These are phyloP conservation scores for Sarcophaga rosellei DNA, from an alignment of 2,888 invertebrate species.

Conservation along the genomic window DNA sequence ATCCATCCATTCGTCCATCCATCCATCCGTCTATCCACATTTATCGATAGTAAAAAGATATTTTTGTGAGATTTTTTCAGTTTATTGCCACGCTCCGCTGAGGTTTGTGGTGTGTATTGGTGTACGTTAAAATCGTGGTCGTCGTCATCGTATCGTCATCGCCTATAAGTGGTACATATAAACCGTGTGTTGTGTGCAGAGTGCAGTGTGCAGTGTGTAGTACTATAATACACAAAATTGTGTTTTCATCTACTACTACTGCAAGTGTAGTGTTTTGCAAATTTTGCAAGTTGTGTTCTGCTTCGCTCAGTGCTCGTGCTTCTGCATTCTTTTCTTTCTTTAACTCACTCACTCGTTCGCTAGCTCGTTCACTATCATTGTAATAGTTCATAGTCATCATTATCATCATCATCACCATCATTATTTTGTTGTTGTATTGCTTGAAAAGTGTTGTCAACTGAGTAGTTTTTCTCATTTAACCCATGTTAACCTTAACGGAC, in stretches of 20 bases:
- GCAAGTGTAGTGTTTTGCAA: not conserved
- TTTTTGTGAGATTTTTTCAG: conserved; percentile 71
- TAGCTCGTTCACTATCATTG: conserved; percentile 14
- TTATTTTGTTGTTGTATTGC: conserved; percentile 19
- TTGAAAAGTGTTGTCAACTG: not conserved
- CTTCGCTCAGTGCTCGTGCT: conserved; percentile 42
- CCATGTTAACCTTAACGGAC: no score
- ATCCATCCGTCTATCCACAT: conserved; percentile 60
- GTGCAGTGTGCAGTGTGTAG: conserved; percentile 3
- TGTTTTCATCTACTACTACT: not conserved
- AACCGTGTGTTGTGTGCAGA: not conserved
- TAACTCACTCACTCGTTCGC: not conserved
- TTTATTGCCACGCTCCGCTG: conserved; percentile 78
- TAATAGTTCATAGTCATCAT: conserved; percentile 16
- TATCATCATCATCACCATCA: conserved; percentile 24
- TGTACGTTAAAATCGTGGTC: conserved; percentile 62
- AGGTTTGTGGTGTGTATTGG: conserved; percentile 73
- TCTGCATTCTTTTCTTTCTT: conserved; percentile 26
- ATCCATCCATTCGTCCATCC: conserved; percentile 63
- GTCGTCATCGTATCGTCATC: conserved; percentile 1
- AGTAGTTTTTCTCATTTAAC: not conserved
- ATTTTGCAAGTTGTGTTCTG: not conserved
- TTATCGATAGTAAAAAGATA: conserved; percentile 69
- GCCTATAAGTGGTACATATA: not conserved
- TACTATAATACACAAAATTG: not conserved